A percentile compares a stretch with the other conserved stretches of the same genome.
Evolutionary conservation across 2,113 vertebrate genomes (phyloP).

Genomic region (Tyto alba): DNA sequence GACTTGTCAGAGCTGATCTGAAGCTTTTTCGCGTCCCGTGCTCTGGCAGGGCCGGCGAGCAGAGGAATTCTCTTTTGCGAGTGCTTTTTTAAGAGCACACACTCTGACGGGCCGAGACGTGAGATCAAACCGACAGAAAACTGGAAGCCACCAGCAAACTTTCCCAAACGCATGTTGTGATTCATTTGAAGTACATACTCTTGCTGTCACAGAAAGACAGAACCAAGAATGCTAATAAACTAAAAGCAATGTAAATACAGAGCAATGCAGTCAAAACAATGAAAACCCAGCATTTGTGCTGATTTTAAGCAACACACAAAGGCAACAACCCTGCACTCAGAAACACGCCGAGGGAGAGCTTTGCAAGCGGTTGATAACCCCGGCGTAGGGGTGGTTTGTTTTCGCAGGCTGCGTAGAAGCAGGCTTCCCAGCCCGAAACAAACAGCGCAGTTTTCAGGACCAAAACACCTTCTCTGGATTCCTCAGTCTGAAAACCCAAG

Average conservation of each 20-base stretch:
- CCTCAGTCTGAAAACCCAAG: not conserved
- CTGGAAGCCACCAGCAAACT: not conserved
- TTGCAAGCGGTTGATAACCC: rapidly evolving
- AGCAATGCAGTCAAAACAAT: not conserved
- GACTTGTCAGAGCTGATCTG: not conserved
- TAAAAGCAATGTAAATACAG: not conserved
- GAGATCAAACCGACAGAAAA: not conserved
- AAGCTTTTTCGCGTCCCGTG: not conserved
- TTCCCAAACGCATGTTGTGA: not conserved
- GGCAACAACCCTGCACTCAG: not conserved
- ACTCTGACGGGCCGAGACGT: not conserved
- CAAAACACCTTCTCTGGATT: not conserved
- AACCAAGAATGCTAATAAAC: constrained; percentile 15
- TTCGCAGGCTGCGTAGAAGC: rapidly evolving
- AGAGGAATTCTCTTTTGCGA: not conserved
- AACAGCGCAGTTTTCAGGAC: rapidly evolving
- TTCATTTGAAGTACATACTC: not conserved
- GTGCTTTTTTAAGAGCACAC: not conserved
- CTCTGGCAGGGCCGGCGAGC: not conserved
- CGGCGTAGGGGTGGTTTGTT: not conserved
- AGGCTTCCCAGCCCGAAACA: not conserved
- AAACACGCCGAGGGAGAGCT: not conserved
- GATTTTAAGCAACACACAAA: not conserved
- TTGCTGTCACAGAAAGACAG: not conserved
- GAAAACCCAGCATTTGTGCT: not conserved